These are phyloP conservation scores for Parazoanthus atlanticus DNA, from an alignment of 92 coral and sea anemone genomes.

Conservation along the genomic window DNA sequence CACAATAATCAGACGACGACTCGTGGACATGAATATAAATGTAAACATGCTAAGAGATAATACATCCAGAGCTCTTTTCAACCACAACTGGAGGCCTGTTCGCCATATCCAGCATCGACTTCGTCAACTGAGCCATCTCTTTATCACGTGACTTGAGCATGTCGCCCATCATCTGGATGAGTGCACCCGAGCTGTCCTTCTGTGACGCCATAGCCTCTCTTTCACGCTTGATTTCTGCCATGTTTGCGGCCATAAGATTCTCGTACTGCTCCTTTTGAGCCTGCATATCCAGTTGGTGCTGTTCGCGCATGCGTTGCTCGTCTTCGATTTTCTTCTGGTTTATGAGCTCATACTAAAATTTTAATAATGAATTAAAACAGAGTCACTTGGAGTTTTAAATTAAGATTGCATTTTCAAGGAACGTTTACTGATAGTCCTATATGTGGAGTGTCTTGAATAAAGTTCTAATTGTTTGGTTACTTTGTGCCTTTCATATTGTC, in stretches of 20 bases:
- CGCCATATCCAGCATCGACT: constrained; percentile 31
- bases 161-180: constrained; percentile 36
- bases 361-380: not conserved
- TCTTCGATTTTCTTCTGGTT: constrained; percentile 25
- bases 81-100: constrained; percentile 37
- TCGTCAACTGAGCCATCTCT: constrained; percentile 24
- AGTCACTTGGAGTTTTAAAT: too few relatives aligned
- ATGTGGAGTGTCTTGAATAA: too few relatives aligned
- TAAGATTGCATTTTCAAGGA: not conserved
- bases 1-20: too few relatives aligned
- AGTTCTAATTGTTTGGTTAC: too few relatives aligned
- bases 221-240: constrained; percentile 28
- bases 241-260: constrained; percentile 31
- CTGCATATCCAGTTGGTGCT: constrained; percentile 29
- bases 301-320: constrained; percentile 29
- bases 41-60: constrained; percentile 17
- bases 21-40: not conserved
- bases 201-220: constrained; percentile 31
- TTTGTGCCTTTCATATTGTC: too few relatives aligned
- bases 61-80: constrained; percentile 1
- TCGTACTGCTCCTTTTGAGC: constrained; percentile 25
- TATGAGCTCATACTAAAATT: constrained; percentile 16
- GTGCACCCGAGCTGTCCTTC: constrained; percentile 19
- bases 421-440: too few relatives aligned
- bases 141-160: constrained; percentile 40